Conservation (phyloP, 2,797 vertebrate genomes). For the Tapirus indicus region DNA sequence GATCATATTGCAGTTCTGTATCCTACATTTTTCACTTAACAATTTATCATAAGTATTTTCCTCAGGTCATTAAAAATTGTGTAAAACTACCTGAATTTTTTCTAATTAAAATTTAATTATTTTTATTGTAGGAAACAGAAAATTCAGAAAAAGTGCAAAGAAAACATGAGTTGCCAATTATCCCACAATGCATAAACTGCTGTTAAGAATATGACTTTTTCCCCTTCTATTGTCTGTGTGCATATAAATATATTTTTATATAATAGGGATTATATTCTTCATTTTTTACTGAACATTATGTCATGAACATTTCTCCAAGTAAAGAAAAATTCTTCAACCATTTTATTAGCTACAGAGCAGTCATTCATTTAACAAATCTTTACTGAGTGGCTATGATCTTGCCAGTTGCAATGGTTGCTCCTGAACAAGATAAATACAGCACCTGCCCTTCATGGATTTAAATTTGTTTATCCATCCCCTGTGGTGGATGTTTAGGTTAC, state of each 20-base stretch:
- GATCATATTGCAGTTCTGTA: background rate
- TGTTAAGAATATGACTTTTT: background rate
- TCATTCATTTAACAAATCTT: background rate
- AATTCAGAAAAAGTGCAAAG: background rate
- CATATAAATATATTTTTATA: background rate
- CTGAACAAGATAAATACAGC: background rate
- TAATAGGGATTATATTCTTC: background rate
- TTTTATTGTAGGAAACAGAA: slow-evolving; percentile 22
- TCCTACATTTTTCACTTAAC: background rate
- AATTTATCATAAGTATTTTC: slow-evolving; percentile 28
- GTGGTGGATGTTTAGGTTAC: background rate
- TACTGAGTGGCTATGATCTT: background rate
- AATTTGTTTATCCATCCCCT: background rate
- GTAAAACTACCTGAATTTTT: slow-evolving; percentile 2
- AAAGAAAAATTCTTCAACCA: slow-evolving; percentile 5
- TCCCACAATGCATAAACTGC: background rate
- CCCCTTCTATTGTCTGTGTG: background rate
- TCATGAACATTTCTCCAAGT: slow-evolving; percentile 18
- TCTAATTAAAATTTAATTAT: slow-evolving; percentile 30
- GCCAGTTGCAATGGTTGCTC: background rate
- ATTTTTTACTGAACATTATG: background rate
- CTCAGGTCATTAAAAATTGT: slow-evolving; percentile 10
- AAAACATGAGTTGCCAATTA: background rate
- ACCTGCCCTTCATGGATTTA: background rate
- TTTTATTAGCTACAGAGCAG: background rate